These are phyloP conservation scores for Ivindomyrus marchei DNA, from an alignment of 2,113 vertebrate species.

Conservation along the genomic window DNA sequence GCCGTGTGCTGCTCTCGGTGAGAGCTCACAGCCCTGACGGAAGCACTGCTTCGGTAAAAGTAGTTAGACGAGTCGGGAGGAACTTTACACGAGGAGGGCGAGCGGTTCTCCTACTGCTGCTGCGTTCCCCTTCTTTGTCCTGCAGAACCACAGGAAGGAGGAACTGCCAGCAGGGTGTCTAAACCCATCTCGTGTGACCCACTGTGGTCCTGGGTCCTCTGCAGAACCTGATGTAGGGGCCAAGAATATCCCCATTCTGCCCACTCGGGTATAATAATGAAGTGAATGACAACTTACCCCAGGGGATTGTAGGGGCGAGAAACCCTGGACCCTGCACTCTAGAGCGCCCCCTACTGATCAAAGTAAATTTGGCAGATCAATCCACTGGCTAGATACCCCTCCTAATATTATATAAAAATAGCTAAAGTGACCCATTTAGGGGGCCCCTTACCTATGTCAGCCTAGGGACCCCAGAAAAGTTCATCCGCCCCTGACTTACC, in stretches of 20 bases:
- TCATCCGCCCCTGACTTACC: neutral
- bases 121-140: neutral
- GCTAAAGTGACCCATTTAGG: neutral
- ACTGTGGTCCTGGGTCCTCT: constrained; percentile 18
- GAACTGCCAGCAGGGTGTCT: constrained; percentile 18
- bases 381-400: neutral
- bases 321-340: neutral
- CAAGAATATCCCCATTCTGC: neutral
- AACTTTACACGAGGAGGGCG: neutral
- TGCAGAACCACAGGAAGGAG: neutral
- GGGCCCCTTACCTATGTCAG: neutral
- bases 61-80: too few species aligned
- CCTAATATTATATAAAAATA: neutral
- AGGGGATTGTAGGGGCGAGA: neutral
- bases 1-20: neutral
- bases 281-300: neutral
- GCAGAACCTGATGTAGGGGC: neutral
- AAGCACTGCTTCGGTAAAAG: neutral
- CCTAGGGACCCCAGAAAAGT: neutral
- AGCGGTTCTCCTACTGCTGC: neutral
- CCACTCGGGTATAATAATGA: neutral
- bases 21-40: neutral
- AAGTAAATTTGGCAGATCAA: neutral
- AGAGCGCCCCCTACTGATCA: neutral
- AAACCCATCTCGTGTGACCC: neutral